Base-by-base conservation (phyloP, 2,113 vertebrate genomes). In the Xiphophorus couchianus region DNA sequence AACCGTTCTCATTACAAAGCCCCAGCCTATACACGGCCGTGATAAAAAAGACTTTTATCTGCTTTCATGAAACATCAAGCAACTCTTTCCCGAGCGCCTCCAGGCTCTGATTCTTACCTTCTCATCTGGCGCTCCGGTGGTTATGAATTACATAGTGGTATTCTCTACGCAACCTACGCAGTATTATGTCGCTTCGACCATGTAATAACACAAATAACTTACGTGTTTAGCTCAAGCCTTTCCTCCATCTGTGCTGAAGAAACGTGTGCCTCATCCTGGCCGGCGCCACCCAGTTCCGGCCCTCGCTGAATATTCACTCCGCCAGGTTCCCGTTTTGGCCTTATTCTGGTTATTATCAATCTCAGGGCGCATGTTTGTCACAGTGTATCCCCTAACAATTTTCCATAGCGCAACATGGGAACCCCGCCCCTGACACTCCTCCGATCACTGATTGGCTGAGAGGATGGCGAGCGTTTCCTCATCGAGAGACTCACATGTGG, bases 401-500 rank as follows among this genome's bases (percentile, higher is more conserved):
- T 95, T 94, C 94, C 93, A 94, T 89, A 91, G 93, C 91, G 86
- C 92, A 93, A 88, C 80, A 84, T 69, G 35, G 74, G 9, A 44
- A 17, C 85, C 86, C 83, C 92, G 91, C 94, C 94, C 92, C 88
- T 71, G 80, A 91, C 93, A 94, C 94, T 90, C 94, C 94, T 92
- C 94, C 92, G 67, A 31, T 5, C 27, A n/a, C 80, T 81, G 92
- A 82, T 94, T 94, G 94, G 94, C 3, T 75, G 12, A n/a, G 5
- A 48, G 19, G n/a, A 69, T 31, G 60, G 35, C 72, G 78, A 86
- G 82, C 82, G 69, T 82, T 73, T 85, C 73, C 89, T 89, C 92
- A 76, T 87, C 85, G 66, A 85, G 86, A 69, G 67, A 89, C 93
- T 95, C 94, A 95, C 94, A 94, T 94, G 94, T 93, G 93, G 87